Evolutionary conservation across 2,797 vertebrate species (phyloP), one percentile per base, ranked within the genome.

Genomic region (Harpagifer antarcticus): DNA sequence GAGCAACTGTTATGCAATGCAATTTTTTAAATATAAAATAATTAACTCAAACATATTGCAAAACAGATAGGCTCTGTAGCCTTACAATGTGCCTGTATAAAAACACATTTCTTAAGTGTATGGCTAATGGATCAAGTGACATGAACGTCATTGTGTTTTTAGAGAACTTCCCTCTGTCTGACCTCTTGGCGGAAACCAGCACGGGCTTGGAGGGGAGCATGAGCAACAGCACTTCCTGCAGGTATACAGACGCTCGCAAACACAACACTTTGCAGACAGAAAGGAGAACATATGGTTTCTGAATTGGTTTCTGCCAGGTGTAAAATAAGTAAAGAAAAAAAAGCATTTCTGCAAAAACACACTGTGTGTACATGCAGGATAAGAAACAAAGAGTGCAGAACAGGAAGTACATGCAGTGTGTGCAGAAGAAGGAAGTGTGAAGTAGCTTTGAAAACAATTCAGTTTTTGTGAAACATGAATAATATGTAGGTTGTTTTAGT

Each of bases 91-190:
- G 15, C 3, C 9, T 68, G 15, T 66, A 37, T 27, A 27, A 5
- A 48, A 68, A 54, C 0, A 1, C 20, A n/a, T 50, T 68, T 74
- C 17, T 55, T 3, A 33, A 33, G 4, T 53, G 16, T 10, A 17
- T 40, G 16, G 37, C 31, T 6, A 49, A 5, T 20, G 9, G 11
- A 55, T 19, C 27, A 7, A 31, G 1, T 15, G 53, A n/a, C 17
- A 40, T 70, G 31, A 57, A 63, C 58, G 48, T 60, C 23, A 31
- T 61, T 76, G 43, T 81, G 44, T 80, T 72, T 87, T 44, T 70
- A 99, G 98, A 99, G 89, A 97, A 97, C 90, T 99, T 99, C 87
- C 97, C 98, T 1, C 94, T 99, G 23, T 92, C 96, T 79, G 98
- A 99, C 86, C 94, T 99, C 61, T 87, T 98, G 90, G 94, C 96